These are phyloP conservation scores for Synanthedon tipuliformis DNA, from an alignment of 2,888 invertebrate species.

Conservation along the genomic window DNA sequence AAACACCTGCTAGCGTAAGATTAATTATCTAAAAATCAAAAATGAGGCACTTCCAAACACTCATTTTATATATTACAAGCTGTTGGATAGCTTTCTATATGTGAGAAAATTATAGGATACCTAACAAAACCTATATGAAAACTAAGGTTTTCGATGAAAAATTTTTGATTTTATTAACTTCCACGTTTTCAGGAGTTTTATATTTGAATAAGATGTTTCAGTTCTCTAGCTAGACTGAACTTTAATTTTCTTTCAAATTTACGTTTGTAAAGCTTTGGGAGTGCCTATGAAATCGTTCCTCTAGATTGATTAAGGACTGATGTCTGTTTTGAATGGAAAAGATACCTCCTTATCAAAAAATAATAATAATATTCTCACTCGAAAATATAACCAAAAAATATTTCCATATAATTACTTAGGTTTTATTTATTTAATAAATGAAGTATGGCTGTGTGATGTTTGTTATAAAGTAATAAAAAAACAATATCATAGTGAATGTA, in stretches of 20 bases:
- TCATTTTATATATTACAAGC: too few relatives aligned
- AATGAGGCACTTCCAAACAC: too few relatives aligned
- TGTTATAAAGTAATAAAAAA: slow-evolving; percentile 38
- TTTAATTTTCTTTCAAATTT: too few relatives aligned
- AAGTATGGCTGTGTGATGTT: slow-evolving; percentile 65
- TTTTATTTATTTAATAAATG: slow-evolving; percentile 55
- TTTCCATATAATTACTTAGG: slow-evolving; percentile 42
- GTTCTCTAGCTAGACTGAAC: too few relatives aligned
- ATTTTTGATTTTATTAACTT: too few relatives aligned
- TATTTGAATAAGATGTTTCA: too few relatives aligned
- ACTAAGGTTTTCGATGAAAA: too few relatives aligned
- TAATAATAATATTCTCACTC: slow-evolving; percentile 20
- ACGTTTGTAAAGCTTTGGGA: too few relatives aligned
- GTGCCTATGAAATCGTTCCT: slow-evolving; percentile 15
- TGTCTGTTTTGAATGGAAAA: slow-evolving; percentile 5
- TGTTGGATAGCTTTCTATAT: too few relatives aligned
- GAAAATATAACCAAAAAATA: slow-evolving; percentile 47
- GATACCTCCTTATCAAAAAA: slow-evolving; percentile 8
- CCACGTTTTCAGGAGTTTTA: too few relatives aligned
- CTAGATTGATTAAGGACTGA: slow-evolving; percentile 11
- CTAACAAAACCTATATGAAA: too few relatives aligned
- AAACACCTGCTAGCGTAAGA: background rate
- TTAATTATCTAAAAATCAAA: slow-evolving; percentile 1
- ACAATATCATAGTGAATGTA: slow-evolving; percentile 18
- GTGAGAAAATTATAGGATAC: too few relatives aligned